Base-by-base conservation (phyloP, 1,140 invertebrate species). In the Brachionus manjavacas region DNA sequence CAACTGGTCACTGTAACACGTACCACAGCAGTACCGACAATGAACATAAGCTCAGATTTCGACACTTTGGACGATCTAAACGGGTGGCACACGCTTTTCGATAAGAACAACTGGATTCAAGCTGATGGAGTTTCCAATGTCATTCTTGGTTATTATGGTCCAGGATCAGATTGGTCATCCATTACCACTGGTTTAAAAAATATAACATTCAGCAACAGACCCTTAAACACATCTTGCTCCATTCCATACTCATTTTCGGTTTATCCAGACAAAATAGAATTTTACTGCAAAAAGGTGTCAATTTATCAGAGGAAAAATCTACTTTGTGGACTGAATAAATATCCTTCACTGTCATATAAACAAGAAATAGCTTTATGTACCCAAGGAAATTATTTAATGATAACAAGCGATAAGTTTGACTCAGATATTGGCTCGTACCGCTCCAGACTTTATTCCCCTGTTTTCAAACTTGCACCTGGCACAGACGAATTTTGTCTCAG, bases 161-260 rank as follows among this genome's bases (percentile, higher is more conserved):
- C 72, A 12, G 72, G 41, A 12, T 76, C 72, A 28, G 72, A 76
- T 39, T 76, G 72, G 72, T 76, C 72, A 20, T 76, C 72, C n/a
- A 49, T 72, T 8, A 72, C n/a, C 39, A 25, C 20, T 12, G 25
- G 20, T 4, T 25, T 49, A 25, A 76, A 49, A 49, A 76, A 76
- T 23, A 25, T 49, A 49, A 49, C 72, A 23, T 49, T 16, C 12
- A 7, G 0, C 31, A 49, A 28, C 8, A 23, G 41, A 49, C 72
- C 72, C 8, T 76, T 28, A 14, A 76, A 23, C 11, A 25, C 4
- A 3, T 25, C 41, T 49, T 76, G 72, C 25, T 25, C 43, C 31
- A 46, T 76, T 25, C 72, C 72, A 25, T 76, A 49, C 20, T 3
- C 16, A 25, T 25, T 76, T 25, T 49, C 41, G 11, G 20, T 76